These are phyloP conservation scores for Falcunculus frontatus DNA, from an alignment of 2,113 vertebrate genomes.

Conservation along the genomic window DNA sequence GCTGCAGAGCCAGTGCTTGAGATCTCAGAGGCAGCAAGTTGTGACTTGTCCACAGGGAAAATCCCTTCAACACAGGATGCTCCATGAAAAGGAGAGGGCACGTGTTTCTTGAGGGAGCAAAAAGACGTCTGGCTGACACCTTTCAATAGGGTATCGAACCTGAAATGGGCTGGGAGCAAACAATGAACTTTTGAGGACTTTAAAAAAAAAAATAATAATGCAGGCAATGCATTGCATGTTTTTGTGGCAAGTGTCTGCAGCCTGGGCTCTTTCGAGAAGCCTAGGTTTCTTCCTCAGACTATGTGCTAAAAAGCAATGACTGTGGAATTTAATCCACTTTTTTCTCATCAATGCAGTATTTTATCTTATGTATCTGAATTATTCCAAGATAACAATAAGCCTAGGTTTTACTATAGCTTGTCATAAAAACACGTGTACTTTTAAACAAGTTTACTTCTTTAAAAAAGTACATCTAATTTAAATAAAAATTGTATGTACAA, in stretches of 20 bases:
- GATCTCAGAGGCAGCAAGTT: neutral
- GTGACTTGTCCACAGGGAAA: accelerated
- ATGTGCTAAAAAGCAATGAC: neutral
- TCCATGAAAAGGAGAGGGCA: neutral
- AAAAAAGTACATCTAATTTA: neutral
- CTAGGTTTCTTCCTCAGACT: neutral
- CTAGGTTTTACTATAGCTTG: neutral
- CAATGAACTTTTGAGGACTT: neutral
- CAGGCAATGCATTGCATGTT: neutral
- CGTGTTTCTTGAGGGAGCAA: neutral
- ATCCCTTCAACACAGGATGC: neutral
- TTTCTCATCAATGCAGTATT: neutral
- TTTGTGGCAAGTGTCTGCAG: neutral
- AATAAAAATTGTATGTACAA: neutral
- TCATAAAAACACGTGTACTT: neutral
- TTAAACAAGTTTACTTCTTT: neutral
- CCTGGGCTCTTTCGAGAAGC: neutral
- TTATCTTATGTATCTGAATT: neutral
- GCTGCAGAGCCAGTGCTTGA: neutral
- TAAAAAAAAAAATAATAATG: neutral
- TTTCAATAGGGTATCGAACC: accelerated
- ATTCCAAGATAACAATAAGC: neutral
- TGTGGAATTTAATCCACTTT: neutral
- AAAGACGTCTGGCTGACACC: neutral
- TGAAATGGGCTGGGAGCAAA: neutral